Conservation (phyloP, 2,113 vertebrate genomes). For the Platichthys flesus region DNA sequence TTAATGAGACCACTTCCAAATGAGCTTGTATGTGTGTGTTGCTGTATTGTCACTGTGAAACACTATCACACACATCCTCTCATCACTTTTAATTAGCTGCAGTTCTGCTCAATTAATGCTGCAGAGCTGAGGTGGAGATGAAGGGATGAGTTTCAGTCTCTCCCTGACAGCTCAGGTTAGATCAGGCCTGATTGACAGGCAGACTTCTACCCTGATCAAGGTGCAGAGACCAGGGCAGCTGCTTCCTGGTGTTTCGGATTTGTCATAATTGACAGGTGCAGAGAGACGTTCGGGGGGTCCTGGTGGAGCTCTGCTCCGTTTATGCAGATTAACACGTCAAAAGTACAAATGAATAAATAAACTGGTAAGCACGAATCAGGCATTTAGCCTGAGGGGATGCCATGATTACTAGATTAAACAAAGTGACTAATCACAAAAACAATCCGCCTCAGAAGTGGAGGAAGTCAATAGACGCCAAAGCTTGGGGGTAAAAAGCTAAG, state of each 20-base stretch:
- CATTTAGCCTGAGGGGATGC: conserved; percentile 78
- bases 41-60: not conserved
- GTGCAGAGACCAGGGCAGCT: conserved; percentile 47
- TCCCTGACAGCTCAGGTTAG: conserved; percentile 44
- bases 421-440: conserved; percentile 80
- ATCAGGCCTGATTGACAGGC: conserved; percentile 66
- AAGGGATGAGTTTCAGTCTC: conserved; percentile 53
- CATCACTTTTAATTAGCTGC: conserved; percentile 64
- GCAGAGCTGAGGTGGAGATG: conserved; percentile 50
- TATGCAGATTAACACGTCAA: conserved; percentile 82
- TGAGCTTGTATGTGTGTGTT: not conserved
- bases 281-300: conserved; percentile 58
- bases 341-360: conserved; percentile 84
- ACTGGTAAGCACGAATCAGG: conserved; percentile 75
- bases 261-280: conserved; percentile 75
- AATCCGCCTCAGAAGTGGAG: conserved; percentile 76
- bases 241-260: conserved; percentile 60
- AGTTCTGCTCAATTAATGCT: conserved; percentile 47
- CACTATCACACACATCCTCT: conserved; percentile 5
- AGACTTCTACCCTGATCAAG: conserved; percentile 53
- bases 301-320: conserved; percentile 73
- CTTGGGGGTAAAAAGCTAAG: conserved; percentile 79
- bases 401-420: conserved; percentile 83
- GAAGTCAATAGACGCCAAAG: conserved; percentile 80
- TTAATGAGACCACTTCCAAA: not conserved